A percentile compares a stretch with the other conserved stretches of the same genome.
These are phyloP conservation scores for Catalaphyllia jardinei DNA, from an alignment of 64 coral and sea anemone genomes.

Conservation along the genomic window DNA sequence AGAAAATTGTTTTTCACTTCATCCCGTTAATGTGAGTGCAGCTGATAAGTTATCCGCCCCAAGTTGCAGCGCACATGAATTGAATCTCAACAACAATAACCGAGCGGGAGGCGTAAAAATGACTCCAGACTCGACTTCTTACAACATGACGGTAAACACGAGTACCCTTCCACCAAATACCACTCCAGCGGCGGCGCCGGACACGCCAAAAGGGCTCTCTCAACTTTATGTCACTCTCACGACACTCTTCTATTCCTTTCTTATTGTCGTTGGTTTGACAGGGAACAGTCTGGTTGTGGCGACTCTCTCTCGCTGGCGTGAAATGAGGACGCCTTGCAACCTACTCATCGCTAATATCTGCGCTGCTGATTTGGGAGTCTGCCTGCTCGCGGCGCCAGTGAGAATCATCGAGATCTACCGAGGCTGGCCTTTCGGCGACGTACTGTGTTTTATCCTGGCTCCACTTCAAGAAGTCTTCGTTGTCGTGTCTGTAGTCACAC, in stretches of 20 bases:
- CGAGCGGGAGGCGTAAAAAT: background rate
- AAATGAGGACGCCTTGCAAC: constrained; percentile 71
- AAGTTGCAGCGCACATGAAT: background rate
- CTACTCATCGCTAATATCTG: constrained; percentile 78
- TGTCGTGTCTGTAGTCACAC: constrained; percentile 74
- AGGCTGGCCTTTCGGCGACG: constrained; percentile 66
- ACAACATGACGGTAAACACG: background rate
- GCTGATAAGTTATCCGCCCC: constrained; percentile 1
- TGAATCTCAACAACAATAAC: background rate
- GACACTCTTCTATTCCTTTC: constrained; percentile 46
- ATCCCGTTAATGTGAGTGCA: background rate
- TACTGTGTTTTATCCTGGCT: constrained; percentile 47
- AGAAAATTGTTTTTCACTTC: constrained; percentile 11
- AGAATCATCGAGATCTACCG: constrained; percentile 48
- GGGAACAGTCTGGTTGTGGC: constrained; percentile 71
- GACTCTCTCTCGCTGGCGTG: constrained; percentile 60
- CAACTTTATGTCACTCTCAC: background rate
- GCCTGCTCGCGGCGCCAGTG: constrained; percentile 49
- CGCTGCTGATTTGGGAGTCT: constrained; percentile 70
- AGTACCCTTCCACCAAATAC: background rate
- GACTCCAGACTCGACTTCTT: background rate
- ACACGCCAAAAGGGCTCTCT: background rate
- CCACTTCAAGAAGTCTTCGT: constrained; percentile 82
- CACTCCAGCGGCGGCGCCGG: background rate
- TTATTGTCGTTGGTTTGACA: constrained; percentile 52